Evolutionary conservation across 2,113 vertebrate genomes (phyloP), one percentile per base, ranked within the genome.

Genomic region (Xyrauchen texanus): DNA sequence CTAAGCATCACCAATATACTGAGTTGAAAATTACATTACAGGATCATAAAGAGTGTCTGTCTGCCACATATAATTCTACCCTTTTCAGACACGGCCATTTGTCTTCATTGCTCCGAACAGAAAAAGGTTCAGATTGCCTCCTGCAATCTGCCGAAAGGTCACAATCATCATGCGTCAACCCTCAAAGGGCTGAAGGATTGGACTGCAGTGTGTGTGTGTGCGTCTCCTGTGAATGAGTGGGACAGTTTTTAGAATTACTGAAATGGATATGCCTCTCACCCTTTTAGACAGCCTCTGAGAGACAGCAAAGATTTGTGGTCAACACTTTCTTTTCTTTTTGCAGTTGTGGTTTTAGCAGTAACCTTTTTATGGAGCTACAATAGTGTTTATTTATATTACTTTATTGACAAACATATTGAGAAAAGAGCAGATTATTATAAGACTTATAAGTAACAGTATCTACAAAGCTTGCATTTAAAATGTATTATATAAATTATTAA

Each of bases 61-160:
- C 87, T 57, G 44, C 60, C 83, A 81, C 16, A 77, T 86, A 77
- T 87, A 85, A 81, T 87, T 90, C 91, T 92, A 91, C 89, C 91
- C 91, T 92, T 92, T 91, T 91, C 91, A 90, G 92, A 84, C 86
- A 87, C 47, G 80, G 76, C 80, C 84, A 91, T 92, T 89, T 85
- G 88, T 91, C 92, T 92, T 91, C 89, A 91, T 92, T 92, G 89
- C 88, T 90, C 88, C 88, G 88, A 87, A 84, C 87, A 82, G 80
- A 88, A 87, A 92, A 92, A 92, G 91, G 92, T 92, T 90, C 86
- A 83, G 81, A 87, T 87, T 88, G 88, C 91, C 87, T 90, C 90
- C 90, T 90, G 88, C 90, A 89, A 87, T 85, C 86, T 90, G 84
- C 74, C 9, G 79, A 92, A 93, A 93, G 92, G 92, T 92, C 91